phyloP scores from a whole-genome alignment of 2,797 vertebrate genomes.

The Neopelma chrysocephalum region DNA sequence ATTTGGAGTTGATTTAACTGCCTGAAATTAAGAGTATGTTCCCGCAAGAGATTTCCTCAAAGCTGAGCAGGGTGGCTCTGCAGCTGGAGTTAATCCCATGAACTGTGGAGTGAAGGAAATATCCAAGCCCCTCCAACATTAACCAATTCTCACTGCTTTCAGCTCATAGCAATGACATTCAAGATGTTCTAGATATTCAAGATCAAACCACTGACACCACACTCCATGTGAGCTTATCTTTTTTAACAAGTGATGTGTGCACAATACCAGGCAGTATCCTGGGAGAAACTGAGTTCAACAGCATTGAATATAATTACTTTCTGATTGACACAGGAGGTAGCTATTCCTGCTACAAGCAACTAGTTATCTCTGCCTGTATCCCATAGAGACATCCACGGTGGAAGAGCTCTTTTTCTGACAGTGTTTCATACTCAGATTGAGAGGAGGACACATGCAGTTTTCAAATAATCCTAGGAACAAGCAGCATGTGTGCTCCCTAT shows the following conservation, averaged over 20 bases:
- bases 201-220: fast-evolving
- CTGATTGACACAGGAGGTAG: not conserved
- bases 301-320: not conserved
- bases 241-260: not conserved
- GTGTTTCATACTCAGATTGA: not conserved
- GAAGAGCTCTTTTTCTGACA: not conserved
- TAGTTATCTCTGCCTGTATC: not conserved
- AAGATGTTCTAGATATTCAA: not conserved
- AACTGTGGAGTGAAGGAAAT: not conserved
- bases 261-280: not conserved
- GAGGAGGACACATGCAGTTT: not conserved
- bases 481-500: not conserved
- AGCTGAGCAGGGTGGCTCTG: not conserved
- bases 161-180: not conserved
- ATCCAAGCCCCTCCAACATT: not conserved
- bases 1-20: not conserved
- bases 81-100: not conserved
- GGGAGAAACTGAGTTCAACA: not conserved
- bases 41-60: not conserved
- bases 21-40: not conserved
- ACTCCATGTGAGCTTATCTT: fast-evolving
- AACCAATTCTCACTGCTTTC: not conserved
- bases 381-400: not conserved
- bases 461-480: not conserved
- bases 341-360: not conserved